Conservation (phyloP, 1,140 invertebrate genomes). For the Atopsyche davidsoni region DNA sequence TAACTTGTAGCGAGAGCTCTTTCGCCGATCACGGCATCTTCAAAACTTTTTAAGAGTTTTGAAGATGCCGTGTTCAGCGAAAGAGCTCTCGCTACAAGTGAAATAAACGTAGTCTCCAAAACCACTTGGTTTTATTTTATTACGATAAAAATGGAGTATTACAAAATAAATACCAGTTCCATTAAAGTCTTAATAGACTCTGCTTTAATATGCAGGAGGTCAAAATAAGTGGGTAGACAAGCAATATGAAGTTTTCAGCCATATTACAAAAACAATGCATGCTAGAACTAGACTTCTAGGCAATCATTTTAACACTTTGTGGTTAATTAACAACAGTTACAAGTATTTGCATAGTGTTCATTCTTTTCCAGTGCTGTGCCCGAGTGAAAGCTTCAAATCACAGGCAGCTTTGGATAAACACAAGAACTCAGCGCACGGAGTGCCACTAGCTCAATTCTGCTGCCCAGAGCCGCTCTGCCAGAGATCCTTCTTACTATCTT, state of each 20-base stretch:
- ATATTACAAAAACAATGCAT: not conserved
- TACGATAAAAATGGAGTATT: too few species aligned
- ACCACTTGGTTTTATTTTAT: too few species aligned
- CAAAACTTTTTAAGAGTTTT: too few species aligned
- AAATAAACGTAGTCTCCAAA: too few species aligned
- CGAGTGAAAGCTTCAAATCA: not conserved
- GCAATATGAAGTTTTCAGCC: not conserved
- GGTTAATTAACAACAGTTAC: not conserved
- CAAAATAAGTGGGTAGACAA: not conserved
- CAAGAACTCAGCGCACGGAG: not conserved
- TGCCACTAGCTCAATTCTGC: not conserved
- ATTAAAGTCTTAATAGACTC: too few species aligned
- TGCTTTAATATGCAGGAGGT: not conserved
- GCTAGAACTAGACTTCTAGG: not conserved
- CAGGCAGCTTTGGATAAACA: not conserved
- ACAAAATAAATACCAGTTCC: too few species aligned
- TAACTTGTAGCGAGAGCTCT: too few species aligned
- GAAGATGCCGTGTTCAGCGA: too few species aligned
- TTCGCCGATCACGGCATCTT: too few species aligned
- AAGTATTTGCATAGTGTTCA: not conserved
- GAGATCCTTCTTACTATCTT: not conserved
- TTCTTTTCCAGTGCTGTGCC: not conserved
- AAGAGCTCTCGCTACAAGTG: too few species aligned
- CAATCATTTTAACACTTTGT: not conserved
- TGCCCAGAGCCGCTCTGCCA: not conserved